These are phyloP conservation scores for Etheostoma perlongum DNA, from an alignment of 2,797 vertebrate species.

Conservation along the genomic window DNA sequence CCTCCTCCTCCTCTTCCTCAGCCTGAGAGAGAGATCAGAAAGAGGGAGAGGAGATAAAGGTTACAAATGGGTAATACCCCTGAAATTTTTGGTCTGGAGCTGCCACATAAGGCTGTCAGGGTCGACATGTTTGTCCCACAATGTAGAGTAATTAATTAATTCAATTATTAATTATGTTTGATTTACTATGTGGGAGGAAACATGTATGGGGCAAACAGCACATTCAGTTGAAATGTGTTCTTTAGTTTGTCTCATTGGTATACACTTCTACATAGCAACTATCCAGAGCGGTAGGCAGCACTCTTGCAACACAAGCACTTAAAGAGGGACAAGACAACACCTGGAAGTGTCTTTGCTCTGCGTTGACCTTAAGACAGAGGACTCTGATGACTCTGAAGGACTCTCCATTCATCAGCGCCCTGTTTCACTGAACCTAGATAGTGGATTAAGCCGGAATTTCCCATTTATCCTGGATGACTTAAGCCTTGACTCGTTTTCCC, in stretches of 20 bases:
- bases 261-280: conserved; percentile 48
- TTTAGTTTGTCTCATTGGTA: conserved; percentile 46
- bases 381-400: conserved; percentile 51
- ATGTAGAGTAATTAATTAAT: no score
- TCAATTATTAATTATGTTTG: no score
- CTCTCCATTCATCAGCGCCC: conserved; percentile 49
- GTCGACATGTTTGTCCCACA: no score
- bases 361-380: conserved; percentile 57
- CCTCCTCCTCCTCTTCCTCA: conserved; percentile 85
- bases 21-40: conserved; percentile 62
- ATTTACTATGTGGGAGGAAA: neutral
- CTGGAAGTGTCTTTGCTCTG: conserved; percentile 37
- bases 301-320: conserved; percentile 28
- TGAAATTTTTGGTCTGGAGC: neutral
- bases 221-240: conserved; percentile 21
- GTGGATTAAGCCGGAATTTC: no score
- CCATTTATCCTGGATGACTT: no score
- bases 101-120: neutral
- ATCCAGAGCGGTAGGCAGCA: conserved; percentile 26
- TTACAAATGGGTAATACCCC: neutral
- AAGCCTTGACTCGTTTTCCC: no score
- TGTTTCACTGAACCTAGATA: no score
- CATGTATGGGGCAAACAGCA: neutral
- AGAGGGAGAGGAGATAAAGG: neutral
- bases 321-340: neutral